These are phyloP conservation scores for Phasianus colchicus DNA, from an alignment of 2,113 vertebrate genomes.

Conservation along the genomic window DNA sequence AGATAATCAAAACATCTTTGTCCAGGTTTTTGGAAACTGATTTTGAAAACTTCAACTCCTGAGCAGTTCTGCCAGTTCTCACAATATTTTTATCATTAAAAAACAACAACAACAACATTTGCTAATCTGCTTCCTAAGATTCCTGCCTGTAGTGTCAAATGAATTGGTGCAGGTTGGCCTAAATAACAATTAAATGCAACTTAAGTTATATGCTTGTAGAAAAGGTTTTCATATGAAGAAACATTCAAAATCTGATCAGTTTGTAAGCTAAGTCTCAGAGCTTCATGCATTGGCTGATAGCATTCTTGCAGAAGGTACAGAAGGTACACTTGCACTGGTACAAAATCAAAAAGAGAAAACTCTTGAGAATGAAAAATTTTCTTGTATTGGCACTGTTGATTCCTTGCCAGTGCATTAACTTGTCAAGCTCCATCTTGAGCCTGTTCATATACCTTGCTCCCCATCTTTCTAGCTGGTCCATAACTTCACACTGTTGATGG, in stretches of 20 bases:
- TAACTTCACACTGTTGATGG: not conserved
- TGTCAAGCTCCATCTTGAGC: not conserved
- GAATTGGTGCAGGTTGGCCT: not conserved
- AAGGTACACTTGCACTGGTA: rapidly evolving
- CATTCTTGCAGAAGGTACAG: not conserved
- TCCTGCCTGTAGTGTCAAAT: not conserved
- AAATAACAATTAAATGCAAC: conserved; percentile 10
- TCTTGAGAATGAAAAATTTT: not conserved
- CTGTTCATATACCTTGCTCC: not conserved
- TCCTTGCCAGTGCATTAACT: not conserved
- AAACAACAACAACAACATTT: conserved; percentile 31
- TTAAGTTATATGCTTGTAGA: not conserved
- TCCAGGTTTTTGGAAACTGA: conserved; percentile 62
- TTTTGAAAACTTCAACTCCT: conserved; percentile 57
- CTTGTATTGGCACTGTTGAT: not conserved
- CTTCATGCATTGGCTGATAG: not conserved
- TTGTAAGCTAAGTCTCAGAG: not conserved
- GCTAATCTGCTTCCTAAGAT: not conserved
- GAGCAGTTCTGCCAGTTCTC: conserved; percentile 45
- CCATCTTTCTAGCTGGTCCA: not conserved
- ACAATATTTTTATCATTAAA: conserved; percentile 64
- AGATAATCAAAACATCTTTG: conserved; percentile 72
- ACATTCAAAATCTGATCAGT: not conserved
- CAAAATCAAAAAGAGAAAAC: not conserved
- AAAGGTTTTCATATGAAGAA: not conserved